These are phyloP conservation scores for Andrena marginata DNA, from an alignment of 2,888 invertebrate genomes.

Conservation along the genomic window DNA sequence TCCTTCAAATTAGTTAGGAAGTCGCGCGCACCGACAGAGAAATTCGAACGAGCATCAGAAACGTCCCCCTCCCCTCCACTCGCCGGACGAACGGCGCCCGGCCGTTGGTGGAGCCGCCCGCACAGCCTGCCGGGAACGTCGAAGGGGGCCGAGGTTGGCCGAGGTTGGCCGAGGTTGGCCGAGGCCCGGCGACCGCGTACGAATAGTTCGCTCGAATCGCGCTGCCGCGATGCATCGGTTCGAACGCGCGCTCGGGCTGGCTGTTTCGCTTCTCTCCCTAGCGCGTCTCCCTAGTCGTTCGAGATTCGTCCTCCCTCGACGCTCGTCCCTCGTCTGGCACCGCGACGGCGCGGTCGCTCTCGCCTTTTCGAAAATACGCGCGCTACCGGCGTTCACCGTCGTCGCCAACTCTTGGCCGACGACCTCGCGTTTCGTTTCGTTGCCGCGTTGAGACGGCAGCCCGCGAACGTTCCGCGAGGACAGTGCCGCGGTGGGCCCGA, in stretches of 20 bases:
- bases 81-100: conserved; percentile 1
- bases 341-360: conserved; percentile 37
- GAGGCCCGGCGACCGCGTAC: conserved; percentile 65
- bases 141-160: conserved; percentile 58
- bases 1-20: background rate
- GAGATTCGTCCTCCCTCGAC: conserved; percentile 53
- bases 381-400: conserved; percentile 10
- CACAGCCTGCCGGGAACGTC: conserved; percentile 52
- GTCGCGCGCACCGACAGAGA: conserved; percentile 24
- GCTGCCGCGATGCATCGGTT: conserved; percentile 75
- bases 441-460: conserved; percentile 11
- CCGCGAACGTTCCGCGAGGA: background rate
- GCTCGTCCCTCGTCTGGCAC: conserved; percentile 43
- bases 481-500: conserved; percentile 23
- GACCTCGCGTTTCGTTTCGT: background rate
- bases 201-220: conserved; percentile 76
- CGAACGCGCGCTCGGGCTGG: conserved; percentile 69
- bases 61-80: background rate
- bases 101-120: conserved; percentile 58
- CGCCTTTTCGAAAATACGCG: conserved; percentile 54
- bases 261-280: conserved; percentile 61
- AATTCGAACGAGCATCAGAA: conserved; percentile 26
- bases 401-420: background rate
- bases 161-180: conserved; percentile 48
- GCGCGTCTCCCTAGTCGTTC: conserved; percentile 50